phyloP scores from a whole-genome alignment of 2,888 invertebrate genomes.

The Cryptus viduatorius region DNA sequence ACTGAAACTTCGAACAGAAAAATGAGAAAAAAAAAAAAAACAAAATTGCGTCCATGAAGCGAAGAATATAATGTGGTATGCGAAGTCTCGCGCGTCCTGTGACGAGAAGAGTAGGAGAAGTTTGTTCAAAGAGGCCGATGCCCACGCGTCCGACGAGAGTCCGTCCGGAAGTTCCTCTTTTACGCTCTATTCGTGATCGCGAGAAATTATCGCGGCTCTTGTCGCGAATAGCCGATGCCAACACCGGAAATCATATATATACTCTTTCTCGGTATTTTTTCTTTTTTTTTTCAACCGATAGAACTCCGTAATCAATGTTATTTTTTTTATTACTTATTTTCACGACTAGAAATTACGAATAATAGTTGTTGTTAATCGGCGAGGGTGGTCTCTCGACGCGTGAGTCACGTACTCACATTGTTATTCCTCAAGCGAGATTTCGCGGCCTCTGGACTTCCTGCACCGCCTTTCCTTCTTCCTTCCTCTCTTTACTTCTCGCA shows the following conservation, averaged over 20 bases:
- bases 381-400: constrained; percentile 63
- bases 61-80: neutral
- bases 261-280: constrained; percentile 19
- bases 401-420: constrained; percentile 56
- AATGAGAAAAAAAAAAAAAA: constrained; percentile 7
- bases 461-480: constrained; percentile 49
- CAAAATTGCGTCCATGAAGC: neutral
- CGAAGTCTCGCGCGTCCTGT: constrained; percentile 1
- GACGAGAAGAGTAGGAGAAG: constrained; percentile 12
- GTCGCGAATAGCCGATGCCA: constrained; percentile 46
- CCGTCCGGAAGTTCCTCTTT: constrained; percentile 65
- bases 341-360: constrained; percentile 26
- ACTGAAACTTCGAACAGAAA: neutral
- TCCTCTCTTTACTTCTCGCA: constrained; percentile 26
- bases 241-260: constrained; percentile 57
- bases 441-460: constrained; percentile 63
- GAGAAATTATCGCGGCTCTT: constrained; percentile 65
- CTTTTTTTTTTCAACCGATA: neutral
- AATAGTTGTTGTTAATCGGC: neutral
- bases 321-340: constrained; percentile 7
- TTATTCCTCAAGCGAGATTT: constrained; percentile 66
- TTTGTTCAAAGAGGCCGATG: constrained; percentile 62
- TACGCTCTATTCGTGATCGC: constrained; percentile 69
- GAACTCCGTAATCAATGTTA: constrained; percentile 43
- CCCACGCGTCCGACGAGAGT: constrained; percentile 57